Conservation (phyloP, 1,140 invertebrate genomes). For the Metopolophium dirhodum region DNA sequence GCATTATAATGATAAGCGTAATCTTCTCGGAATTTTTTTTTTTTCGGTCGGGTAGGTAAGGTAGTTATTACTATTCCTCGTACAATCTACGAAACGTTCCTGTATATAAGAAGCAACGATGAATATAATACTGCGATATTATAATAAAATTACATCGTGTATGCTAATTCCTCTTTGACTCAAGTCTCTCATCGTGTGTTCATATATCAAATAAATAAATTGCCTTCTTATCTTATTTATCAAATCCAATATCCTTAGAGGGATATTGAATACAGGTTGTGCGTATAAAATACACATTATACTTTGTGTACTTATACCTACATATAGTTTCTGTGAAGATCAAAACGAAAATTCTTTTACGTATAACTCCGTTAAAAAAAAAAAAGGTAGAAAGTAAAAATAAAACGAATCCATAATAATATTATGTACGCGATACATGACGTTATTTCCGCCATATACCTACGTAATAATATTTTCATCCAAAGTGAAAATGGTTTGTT, state of each 20-base stretch:
- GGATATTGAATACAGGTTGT: neutral
- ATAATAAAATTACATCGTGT: neutral
- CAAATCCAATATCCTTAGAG: neutral
- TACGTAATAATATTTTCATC: neutral
- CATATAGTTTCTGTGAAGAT: neutral
- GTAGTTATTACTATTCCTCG: neutral
- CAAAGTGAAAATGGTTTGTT: slow-evolving; percentile 15
- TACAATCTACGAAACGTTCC: neutral
- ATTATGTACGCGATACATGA: slow-evolving; percentile 1
- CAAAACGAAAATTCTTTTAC: neutral
- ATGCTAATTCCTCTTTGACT: neutral
- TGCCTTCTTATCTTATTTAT: neutral
- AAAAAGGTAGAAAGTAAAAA: neutral
- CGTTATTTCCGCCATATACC: neutral
- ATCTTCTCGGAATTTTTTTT: no score
- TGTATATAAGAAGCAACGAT: neutral
- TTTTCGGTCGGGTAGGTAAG: no score
- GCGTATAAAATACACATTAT: neutral
- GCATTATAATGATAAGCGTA: neutral
- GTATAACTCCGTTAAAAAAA: no score
- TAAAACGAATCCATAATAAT: neutral
- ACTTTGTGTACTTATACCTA: neutral
- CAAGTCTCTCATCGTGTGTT: neutral
- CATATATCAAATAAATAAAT: slow-evolving; percentile 1
- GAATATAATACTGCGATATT: neutral